phyloP scores from a whole-genome alignment of 2,113 vertebrate species.

The Symphodus melops region DNA sequence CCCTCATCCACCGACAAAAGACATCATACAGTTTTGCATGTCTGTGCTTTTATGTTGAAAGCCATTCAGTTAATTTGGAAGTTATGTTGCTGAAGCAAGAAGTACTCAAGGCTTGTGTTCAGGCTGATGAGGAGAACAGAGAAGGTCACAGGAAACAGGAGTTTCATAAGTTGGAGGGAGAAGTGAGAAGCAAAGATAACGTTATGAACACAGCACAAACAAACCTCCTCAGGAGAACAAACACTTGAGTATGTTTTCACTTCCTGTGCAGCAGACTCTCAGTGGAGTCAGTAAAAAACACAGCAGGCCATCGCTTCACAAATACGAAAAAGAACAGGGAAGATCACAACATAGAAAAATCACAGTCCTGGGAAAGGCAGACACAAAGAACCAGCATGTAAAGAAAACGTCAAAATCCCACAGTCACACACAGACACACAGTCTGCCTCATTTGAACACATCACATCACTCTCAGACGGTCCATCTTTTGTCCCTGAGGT shows the following conservation, averaged over 20 bases:
- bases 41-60: constrained; percentile 41
- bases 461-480: no score
- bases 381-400: not conserved
- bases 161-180: not conserved
- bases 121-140: not conserved
- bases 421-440: not conserved
- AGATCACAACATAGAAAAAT: constrained; percentile 4
- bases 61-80: not conserved
- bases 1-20: not conserved
- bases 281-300: constrained; percentile 17
- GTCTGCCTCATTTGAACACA: no score
- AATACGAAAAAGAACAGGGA: not conserved
- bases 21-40: not conserved
- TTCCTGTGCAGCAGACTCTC: constrained; percentile 10
- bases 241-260: constrained; percentile 5
- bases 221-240: not conserved
- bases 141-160: not conserved
- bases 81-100: not conserved
- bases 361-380: not conserved
- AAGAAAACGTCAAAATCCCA: not conserved
- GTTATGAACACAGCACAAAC: not conserved
- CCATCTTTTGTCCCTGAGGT: no score
- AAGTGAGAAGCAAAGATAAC: not conserved
- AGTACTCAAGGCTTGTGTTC: not conserved
- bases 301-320: constrained; percentile 2